Evolutionary conservation across 35 echinoderm and acorn worm species (phyloP), one percentile per base, ranked within the genome.

Genomic region (Hemicentrotus pulcherrimus): DNA sequence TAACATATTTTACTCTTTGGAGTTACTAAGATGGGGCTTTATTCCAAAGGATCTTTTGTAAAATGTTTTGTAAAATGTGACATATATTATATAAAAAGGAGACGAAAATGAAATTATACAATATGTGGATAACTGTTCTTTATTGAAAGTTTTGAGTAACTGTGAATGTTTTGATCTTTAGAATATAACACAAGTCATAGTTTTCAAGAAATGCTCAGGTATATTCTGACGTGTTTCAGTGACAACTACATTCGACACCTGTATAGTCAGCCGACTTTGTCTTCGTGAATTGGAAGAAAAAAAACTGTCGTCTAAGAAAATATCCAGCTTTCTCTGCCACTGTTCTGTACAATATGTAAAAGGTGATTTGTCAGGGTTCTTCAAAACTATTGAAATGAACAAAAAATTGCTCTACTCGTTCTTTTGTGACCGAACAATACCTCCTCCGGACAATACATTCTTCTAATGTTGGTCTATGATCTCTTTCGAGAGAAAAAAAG

Each of bases 321-420:
- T 78, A 78, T n/a, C 65, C 65, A 78, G 65, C 65, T 78, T 78
- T 22, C 50, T 78, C 65, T 28, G 65, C 24, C 19, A 7, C 2
- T 78, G 65, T 78, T 78, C 22, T 22, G 7, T 28, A 78, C 65
- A n/a, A n/a, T n/a, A 78, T 22, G 65, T 78, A n/a, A 78, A 78
- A 78, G 65, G 65, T 78, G 65, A 78, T 78, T 78, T 78, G 65
- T 78, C 65, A 78, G 65, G 65, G 65, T 78, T 78, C 65, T 78
- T 28, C 22, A 78, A 78, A 41, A 78, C 65, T n/a, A n/a, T 78
- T 78, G 65, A 78, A 78, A 78, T 28, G 28, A 15, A 78, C 1
- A 78, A 78, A 78, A 78, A 78, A 78, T n/a, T 78, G 65, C 19
- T 78, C 22, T 78, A 28, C 24, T 78, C 65, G 24, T 78, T 28